phyloP scores from a whole-genome alignment of 2,888 invertebrate species.

The Mythimna vitellina region DNA sequence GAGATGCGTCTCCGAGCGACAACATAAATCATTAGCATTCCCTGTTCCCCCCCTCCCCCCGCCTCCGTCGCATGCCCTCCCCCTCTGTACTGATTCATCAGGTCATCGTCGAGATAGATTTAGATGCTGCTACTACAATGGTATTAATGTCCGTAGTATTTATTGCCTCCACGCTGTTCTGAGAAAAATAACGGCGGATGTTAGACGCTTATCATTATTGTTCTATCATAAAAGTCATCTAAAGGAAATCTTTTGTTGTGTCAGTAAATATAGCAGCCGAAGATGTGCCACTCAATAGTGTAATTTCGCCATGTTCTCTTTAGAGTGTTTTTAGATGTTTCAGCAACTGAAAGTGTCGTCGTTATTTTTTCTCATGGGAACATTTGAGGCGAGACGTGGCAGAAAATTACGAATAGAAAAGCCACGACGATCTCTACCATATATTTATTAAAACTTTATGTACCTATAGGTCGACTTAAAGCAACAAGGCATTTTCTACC shows the following conservation, averaged over 20 bases:
- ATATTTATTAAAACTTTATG: background rate
- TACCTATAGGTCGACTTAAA: no score
- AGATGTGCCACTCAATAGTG: conserved; percentile 1
- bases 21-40: conserved; percentile 83
- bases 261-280: conserved; percentile 2
- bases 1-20: conserved; percentile 77
- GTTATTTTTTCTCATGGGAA: conserved; percentile 15
- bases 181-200: conserved; percentile 37
- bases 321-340: conserved; percentile 36
- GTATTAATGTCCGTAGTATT: conserved; percentile 55
- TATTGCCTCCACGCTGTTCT: conserved; percentile 47
- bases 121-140: conserved; percentile 63
- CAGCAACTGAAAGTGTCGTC: conserved; percentile 8
- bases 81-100: conserved; percentile 74
- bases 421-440: background rate
- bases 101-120: conserved; percentile 68
- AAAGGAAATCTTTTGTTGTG: conserved; percentile 9
- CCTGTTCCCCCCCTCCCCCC: conserved; percentile 61
- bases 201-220: conserved; percentile 26
- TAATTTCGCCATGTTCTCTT: background rate
- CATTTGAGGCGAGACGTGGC: conserved; percentile 6
- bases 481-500: no score
- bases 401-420: background rate
- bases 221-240: conserved; percentile 33
- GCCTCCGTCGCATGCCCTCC: conserved; percentile 61